A percentile compares a stretch with the other conserved stretches of the same genome.
Conservation (phyloP, 1,140 invertebrate genomes). For the Drosophila fuyamai region DNA sequence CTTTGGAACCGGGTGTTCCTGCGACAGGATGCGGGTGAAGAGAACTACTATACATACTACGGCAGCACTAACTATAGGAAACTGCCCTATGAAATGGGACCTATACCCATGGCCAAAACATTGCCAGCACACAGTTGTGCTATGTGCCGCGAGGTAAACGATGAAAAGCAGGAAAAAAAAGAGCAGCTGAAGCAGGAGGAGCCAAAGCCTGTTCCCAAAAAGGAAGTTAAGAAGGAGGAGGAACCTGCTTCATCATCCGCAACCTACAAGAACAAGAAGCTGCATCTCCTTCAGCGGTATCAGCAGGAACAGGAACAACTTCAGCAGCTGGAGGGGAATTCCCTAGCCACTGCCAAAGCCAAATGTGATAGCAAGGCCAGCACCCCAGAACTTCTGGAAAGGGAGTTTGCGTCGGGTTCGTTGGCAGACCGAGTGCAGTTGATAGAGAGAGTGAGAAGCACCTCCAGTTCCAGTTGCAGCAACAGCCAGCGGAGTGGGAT, state of each 20-base stretch:
- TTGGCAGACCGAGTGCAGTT: conserved; percentile 51
- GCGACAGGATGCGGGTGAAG: conserved; percentile 89
- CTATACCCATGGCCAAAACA: conserved; percentile 85
- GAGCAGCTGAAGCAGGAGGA: conserved; percentile 20
- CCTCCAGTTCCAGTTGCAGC: conserved; percentile 65
- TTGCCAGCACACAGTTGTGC: conserved; percentile 73
- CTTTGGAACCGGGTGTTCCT: conserved; percentile 92
- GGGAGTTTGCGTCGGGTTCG: conserved; percentile 59
- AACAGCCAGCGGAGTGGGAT: conserved; percentile 65
- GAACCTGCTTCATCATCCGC: conserved; percentile 42
- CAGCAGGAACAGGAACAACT: conserved; percentile 72
- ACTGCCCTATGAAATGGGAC: conserved; percentile 91
- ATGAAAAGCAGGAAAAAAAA: conserved; percentile 2
- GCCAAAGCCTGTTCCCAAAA: conserved; percentile 22
- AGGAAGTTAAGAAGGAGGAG: conserved; percentile 35
- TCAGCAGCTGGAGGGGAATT: conserved; percentile 34
- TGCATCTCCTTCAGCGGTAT: conserved; percentile 74
- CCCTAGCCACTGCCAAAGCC: conserved; percentile 40
- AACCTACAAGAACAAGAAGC: conserved; percentile 74
- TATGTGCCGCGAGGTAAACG: conserved; percentile 41
- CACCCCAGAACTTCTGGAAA: conserved; percentile 70
- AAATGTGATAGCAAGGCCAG: conserved; percentile 82
- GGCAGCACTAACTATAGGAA: conserved; percentile 86
- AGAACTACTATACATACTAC: conserved; percentile 84
- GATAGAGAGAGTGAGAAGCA: conserved; percentile 61